These are phyloP conservation scores for Mactra quadrangularis DNA, from an alignment of 1,140 invertebrate genomes.

Conservation along the genomic window DNA sequence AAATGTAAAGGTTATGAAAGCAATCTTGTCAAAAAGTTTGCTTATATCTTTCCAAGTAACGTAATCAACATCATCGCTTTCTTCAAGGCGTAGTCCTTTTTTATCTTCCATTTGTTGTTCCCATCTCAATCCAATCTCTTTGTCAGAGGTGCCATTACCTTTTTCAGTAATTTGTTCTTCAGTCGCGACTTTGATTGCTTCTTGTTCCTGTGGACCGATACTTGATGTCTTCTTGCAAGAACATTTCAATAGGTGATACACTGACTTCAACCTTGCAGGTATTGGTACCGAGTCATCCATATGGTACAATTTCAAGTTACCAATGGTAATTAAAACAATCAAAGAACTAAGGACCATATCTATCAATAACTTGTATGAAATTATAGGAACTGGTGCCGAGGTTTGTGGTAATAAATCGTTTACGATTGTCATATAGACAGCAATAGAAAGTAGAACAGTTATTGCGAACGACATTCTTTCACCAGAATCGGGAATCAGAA, in stretches of 20 bases:
- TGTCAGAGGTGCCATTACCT: too few species aligned
- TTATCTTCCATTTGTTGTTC: background rate
- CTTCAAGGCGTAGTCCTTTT: background rate
- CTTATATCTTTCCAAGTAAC: constrained; percentile 29
- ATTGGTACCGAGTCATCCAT: background rate
- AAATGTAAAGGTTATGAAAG: constrained; percentile 3
- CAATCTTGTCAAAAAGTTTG: constrained; percentile 1
- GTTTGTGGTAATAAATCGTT: constrained; percentile 86
- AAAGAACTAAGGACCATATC: constrained; percentile 1
- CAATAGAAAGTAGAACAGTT: constrained; percentile 86
- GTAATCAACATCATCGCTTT: background rate
- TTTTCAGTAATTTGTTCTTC: too few species aligned
- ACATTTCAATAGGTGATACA: background rate
- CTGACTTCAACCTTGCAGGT: background rate
- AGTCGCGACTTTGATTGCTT: too few species aligned
- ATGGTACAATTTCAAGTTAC: background rate
- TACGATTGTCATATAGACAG: constrained; percentile 86
- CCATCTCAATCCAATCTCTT: too few species aligned
- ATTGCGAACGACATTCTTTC: constrained; percentile 86
- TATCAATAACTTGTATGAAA: constrained; percentile 25
- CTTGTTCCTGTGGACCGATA: too few species aligned
- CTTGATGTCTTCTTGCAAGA: background rate
- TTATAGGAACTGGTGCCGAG: constrained; percentile 82
- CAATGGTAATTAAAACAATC: background rate
- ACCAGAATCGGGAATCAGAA: constrained; percentile 85